These are phyloP conservation scores for Molothrus ater DNA, from an alignment of 2,797 vertebrate species.

Conservation along the genomic window DNA sequence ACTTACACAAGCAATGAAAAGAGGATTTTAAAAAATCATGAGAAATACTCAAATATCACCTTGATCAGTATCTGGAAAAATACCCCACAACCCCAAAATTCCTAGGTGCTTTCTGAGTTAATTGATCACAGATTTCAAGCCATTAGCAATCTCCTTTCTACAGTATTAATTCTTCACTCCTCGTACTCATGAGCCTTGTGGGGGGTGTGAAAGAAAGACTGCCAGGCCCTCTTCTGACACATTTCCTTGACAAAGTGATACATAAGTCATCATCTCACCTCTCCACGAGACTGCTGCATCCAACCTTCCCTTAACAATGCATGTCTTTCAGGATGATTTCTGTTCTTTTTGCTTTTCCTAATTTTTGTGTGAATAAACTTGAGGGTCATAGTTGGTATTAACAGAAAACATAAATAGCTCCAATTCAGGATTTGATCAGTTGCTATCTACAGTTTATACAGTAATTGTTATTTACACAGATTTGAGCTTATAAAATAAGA, in stretches of 20 bases:
- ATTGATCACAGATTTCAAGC: neutral
- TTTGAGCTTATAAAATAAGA: neutral
- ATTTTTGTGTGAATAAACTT: neutral
- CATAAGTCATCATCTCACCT: constrained; percentile 40
- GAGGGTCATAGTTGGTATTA: neutral
- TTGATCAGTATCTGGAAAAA: neutral
- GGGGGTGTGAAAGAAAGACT: neutral
- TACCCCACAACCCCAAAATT: rapidly evolving
- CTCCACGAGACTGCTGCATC: neutral
- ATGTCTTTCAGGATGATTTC: neutral
- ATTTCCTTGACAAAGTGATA: constrained; percentile 18
- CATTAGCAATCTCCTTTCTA: neutral
- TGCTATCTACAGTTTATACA: neutral
- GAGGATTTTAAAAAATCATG: neutral
- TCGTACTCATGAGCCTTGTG: rapidly evolving
- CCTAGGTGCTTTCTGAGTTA: neutral
- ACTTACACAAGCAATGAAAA: neutral
- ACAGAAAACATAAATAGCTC: neutral
- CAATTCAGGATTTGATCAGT: neutral
- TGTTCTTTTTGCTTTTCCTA: neutral
- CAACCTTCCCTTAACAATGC: neutral
- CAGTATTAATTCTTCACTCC: neutral
- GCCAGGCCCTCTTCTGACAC: neutral
- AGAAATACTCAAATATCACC: neutral
- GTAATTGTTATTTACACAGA: neutral